Base-by-base conservation (phyloP, 2,113 vertebrate species). In the Mirounga angustirostris region DNA sequence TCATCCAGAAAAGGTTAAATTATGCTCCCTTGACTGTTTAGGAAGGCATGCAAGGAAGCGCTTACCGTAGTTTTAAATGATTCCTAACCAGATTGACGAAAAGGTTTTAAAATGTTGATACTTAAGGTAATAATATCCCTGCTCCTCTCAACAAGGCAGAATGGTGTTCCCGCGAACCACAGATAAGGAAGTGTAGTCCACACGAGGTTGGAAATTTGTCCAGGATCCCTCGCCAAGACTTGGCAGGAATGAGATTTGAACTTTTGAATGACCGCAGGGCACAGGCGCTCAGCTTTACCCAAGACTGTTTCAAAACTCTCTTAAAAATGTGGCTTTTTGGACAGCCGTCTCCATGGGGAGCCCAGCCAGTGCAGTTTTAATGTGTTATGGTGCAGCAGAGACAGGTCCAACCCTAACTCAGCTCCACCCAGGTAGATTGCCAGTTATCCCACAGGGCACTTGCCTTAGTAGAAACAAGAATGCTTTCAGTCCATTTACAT, bases 1-100 rank as follows among this genome's bases (percentile, higher is more conserved):
- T 97, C 84, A 59, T 81, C 52, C 65, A 95, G 90, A 33, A 87
- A 69, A 92, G 82, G 24, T 87, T 87, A 87, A 86, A n/a, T 92
- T 74, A 74, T 74, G 13, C 82, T 92, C 67, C 40, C 54, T 94
- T 82, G 46, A 71, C 56, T n/a, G 22, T 74, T 93, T 36, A 56
- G 85, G 52, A 95, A 94, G 79, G 33, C 52, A 89, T 86, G 69
- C 67, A 30, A 81, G 46, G 87, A 71, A 74, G 30, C 43, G 4
- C 56, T 15, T 46, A 90, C 74, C 21, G 1, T 28, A 78, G 54
- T 95, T 91, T 85, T 46, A 73, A 86, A 93, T 95, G 82, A 69
- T 90, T 81, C 30, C 76, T 26, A 18, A 21, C 84, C 46, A 73
- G 46, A 67, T 82, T 74, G 79, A 79, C 28, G 76, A 58, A 61